phyloP scores from a whole-genome alignment of 2,797 vertebrate genomes.

The Intellagama lesueurii region DNA sequence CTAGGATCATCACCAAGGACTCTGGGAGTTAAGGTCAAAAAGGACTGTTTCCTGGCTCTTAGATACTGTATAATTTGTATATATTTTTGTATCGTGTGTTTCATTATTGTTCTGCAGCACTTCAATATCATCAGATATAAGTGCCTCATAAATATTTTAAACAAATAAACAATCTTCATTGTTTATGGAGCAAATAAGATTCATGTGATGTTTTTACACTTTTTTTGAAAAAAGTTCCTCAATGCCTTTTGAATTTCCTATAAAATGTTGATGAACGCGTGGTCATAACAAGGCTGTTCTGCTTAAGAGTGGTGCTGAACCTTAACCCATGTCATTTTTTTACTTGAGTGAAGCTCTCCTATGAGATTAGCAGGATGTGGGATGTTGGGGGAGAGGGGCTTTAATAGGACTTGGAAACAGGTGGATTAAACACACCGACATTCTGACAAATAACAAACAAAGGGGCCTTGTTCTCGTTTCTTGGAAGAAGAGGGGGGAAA shows the following conservation, averaged over 20 bases:
- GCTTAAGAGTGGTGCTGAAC: slow-evolving; percentile 31
- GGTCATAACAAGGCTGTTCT: not conserved
- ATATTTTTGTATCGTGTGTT: no score
- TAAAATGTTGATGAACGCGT: not conserved
- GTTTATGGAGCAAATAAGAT: no score
- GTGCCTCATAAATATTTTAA: no score
- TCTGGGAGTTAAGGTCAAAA: no score
- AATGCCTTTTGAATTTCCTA: not conserved
- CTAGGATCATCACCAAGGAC: no score
- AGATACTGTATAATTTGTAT: no score
- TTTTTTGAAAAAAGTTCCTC: not conserved
- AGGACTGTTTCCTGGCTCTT: no score
- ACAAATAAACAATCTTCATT: no score
- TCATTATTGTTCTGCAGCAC: no score
- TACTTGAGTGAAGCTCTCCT: slow-evolving; percentile 35
- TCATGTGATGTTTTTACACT: no score
- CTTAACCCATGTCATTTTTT: slow-evolving; percentile 24
- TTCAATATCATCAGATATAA: no score
- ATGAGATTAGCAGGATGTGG: slow-evolving; percentile 42
- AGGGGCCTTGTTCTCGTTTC: not conserved
- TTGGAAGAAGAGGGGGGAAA: not conserved
- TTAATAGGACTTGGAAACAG: slow-evolving; percentile 22
- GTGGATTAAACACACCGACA: not conserved
- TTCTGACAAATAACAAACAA: slow-evolving; percentile 3
- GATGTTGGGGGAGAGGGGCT: not conserved